Conservation (phyloP, 2,888 invertebrate species). For the Agrotis ipsilon region DNA sequence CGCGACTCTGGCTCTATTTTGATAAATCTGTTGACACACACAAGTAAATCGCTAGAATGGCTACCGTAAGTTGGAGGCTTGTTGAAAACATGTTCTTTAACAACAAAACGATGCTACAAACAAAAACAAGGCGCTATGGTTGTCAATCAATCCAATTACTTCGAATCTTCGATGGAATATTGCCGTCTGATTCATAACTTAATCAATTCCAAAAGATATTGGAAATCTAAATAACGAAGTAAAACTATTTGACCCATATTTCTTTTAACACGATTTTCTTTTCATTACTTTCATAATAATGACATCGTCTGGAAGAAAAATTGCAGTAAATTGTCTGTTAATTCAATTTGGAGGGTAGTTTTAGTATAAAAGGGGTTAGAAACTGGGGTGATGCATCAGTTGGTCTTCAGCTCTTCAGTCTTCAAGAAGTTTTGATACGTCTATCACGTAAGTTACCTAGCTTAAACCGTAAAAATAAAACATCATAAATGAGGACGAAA, state of each 20-base stretch:
- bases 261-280: conserved; percentile 32
- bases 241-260: conserved; percentile 24
- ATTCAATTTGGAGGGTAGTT: conserved; percentile 42
- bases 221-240: background rate
- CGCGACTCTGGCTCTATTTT: too few species aligned
- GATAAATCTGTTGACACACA: too few species aligned
- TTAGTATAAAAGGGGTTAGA: conserved; percentile 50
- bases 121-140: background rate
- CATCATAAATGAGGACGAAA: too few species aligned
- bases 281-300: conserved; percentile 34
- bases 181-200: conserved; percentile 4
- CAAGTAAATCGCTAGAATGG: too few species aligned
- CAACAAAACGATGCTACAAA: background rate
- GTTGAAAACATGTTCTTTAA: too few species aligned
- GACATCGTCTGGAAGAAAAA: conserved; percentile 39
- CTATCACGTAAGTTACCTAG: conserved; percentile 36
- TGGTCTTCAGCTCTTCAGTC: conserved; percentile 16
- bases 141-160: background rate
- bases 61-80: too few species aligned
- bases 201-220: conserved; percentile 28
- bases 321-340: conserved; percentile 46
- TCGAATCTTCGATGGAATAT: background rate
- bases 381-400: conserved; percentile 54
- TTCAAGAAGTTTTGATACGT: conserved; percentile 13
- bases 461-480: too few species aligned